phyloP scores from a whole-genome alignment of 2,113 vertebrate species.

The Rhea americana region DNA sequence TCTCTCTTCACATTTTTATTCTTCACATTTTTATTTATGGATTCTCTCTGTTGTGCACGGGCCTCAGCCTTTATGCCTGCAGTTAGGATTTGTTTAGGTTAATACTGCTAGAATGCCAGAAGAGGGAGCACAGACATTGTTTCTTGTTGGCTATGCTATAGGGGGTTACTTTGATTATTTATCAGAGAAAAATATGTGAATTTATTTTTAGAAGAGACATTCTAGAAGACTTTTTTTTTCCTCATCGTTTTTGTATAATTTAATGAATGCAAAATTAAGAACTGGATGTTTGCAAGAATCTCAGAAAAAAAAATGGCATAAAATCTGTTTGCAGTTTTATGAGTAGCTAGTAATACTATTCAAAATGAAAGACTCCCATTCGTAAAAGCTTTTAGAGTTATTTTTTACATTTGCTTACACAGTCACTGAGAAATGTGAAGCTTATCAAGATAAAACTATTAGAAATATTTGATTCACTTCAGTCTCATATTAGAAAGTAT shows the following conservation, averaged over 20 bases:
- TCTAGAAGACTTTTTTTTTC: neutral
- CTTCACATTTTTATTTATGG: neutral
- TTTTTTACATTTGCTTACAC: neutral
- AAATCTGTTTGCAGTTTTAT: neutral
- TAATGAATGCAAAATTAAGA: neutral
- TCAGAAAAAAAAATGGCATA: neutral
- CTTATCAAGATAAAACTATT: neutral
- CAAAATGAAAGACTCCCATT: neutral
- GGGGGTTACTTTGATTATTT: neutral
- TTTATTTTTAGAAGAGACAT: neutral
- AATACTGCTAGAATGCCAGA: constrained; percentile 53
- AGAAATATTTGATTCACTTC: neutral
- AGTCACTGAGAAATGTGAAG: neutral
- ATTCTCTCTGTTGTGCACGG: neutral
- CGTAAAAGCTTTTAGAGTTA: neutral
- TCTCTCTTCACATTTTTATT: too few species aligned
- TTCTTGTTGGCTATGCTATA: neutral
- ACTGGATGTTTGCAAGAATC: neutral
- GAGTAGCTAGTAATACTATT: neutral
- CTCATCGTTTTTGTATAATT: neutral
- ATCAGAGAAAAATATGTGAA: neutral
- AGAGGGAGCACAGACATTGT: constrained; percentile 74
- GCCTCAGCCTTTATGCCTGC: neutral
- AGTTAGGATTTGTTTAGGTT: neutral
- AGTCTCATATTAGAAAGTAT: neutral